phyloP scores from a whole-genome alignment of 2,113 vertebrate species.

The Merops nubicus region DNA sequence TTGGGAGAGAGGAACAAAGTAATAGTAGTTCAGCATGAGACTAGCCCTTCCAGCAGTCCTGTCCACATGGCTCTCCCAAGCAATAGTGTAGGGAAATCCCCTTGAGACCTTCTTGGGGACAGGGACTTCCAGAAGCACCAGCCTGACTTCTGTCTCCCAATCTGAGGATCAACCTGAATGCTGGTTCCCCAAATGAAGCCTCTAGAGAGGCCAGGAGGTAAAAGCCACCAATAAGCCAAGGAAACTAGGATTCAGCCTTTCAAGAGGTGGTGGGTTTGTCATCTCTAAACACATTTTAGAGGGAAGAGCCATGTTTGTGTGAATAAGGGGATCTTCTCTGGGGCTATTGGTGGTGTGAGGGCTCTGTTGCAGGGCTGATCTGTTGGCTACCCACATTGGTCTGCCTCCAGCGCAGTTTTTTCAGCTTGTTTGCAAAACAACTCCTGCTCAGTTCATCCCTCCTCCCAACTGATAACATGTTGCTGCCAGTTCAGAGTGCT shows the following conservation, averaged over 20 bases:
- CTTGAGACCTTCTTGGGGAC: fast-evolving
- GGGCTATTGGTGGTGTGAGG: not conserved
- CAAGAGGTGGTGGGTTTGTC: not conserved
- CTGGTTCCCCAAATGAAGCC: not conserved
- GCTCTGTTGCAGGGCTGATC: not conserved
- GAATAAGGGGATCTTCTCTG: not conserved
- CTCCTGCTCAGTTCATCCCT: not conserved
- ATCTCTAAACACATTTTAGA: not conserved
- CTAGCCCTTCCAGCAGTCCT: not conserved
- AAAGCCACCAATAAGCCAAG: not conserved
- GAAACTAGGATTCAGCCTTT: not conserved
- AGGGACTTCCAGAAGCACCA: not conserved
- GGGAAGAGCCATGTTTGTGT: not conserved
- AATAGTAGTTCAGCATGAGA: not conserved
- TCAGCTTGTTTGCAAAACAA: not conserved
- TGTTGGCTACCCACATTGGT: fast-evolving
- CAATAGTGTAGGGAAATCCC: not conserved
- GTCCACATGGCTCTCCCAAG: not conserved
- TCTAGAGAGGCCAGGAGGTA: not conserved
- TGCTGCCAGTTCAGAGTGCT: not conserved
- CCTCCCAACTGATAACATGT: fast-evolving
- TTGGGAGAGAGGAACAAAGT: not conserved
- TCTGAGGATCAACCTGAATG: not conserved
- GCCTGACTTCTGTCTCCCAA: not conserved
- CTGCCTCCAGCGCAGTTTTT: not conserved